Evolutionary conservation across 2,113 vertebrate species (phyloP), one percentile per base, ranked within the genome.

Genomic region (Eptesicus fuscus): DNA sequence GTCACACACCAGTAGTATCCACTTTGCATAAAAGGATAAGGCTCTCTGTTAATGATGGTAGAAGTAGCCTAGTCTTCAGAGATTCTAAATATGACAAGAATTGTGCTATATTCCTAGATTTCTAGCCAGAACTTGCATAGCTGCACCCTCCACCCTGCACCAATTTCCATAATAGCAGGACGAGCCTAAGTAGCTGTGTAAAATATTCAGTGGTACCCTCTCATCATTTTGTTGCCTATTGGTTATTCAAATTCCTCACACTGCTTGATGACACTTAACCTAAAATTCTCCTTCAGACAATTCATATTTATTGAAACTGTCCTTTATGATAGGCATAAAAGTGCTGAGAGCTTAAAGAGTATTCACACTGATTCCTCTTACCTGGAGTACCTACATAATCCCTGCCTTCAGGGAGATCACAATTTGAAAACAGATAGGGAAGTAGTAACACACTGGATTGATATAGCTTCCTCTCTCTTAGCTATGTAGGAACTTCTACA

Each of bases 361-460:
- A 61, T 61, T 61, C 59, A 61, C 10, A 61, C 59, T 28, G 59
- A 61, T 61, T 61, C 20, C 25, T 28, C 25, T 61, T 61, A 61
- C 59, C 25, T 61, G 59, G 59, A 61, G 28, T 12, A 23, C 22
- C 56, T 59, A 59, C 56, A 59, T 6, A 16, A 23, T 12, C 32
- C 3, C 25, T 63, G 17, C 28, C 12, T 67, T 70, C 35, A 35
- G 22, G 23, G 18, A 42, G 8, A 30, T 63, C 13, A 44, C 37
- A 10, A 25, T 42, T 65, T 73, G 8, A 42, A 76, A 69, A 44
- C 28, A n/a, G 35, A 83, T 10, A 86, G 42, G 37, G 3, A 17
- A 47, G 49, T 2, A 49, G 4, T 16, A 14, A 25, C 2, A 9
- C 1, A 0, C 9, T 59, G 23, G 0, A 5, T 2, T 37, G n/a